Evolutionary conservation across 2,113 vertebrate genomes (phyloP).

Genomic region (Nycticorax nycticorax): DNA sequence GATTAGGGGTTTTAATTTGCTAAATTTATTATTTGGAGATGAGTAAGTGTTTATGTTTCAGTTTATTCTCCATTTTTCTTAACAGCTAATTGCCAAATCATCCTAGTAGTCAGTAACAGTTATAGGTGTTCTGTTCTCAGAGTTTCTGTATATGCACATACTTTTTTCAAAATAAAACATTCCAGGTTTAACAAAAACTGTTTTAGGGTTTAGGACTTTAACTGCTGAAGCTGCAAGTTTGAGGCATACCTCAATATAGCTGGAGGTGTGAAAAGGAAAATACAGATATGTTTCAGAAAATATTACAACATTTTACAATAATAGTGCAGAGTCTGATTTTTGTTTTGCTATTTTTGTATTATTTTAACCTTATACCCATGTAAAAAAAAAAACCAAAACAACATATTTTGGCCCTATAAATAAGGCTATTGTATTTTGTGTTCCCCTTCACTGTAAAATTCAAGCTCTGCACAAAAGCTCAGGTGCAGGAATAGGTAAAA

Average conservation of each 20-base stretch:
- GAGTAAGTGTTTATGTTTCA: neutral
- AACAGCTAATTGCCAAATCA: neutral
- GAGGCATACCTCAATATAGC: neutral
- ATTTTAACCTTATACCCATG: neutral
- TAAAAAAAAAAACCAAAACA: neutral
- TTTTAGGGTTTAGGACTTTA: neutral
- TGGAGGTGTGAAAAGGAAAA: neutral
- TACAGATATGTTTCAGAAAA: neutral
- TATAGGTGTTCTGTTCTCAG: neutral
- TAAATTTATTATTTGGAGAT: neutral
- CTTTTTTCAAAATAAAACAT: neutral
- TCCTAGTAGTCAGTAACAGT: neutral
- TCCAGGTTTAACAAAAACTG: neutral
- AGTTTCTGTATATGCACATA: neutral
- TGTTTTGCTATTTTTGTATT: neutral
- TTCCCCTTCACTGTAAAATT: neutral
- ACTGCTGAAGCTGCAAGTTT: neutral
- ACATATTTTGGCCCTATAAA: neutral
- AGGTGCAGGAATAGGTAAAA: neutral
- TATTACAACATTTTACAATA: neutral
- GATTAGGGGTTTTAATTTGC: neutral
- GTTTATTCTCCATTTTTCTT: neutral
- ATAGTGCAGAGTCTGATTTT: neutral
- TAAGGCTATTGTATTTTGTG: neutral
- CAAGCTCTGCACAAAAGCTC: neutral